phyloP scores from a whole-genome alignment of 2,113 vertebrate genomes.

The Haemorhous mexicanus region DNA sequence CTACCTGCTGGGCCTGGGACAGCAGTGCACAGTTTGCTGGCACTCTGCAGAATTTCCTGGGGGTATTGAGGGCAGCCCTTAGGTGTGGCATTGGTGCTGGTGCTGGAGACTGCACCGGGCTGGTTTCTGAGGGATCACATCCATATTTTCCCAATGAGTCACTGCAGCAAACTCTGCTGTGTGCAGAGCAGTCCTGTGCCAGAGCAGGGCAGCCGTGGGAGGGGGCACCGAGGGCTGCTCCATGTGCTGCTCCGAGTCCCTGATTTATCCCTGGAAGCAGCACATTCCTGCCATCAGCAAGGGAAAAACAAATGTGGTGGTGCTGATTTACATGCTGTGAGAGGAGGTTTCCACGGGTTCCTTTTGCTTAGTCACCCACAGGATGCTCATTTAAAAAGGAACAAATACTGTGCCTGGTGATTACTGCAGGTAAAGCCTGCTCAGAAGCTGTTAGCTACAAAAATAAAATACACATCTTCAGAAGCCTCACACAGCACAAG shows the following conservation, averaged over 20 bases:
- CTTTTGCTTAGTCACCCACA: not conserved
- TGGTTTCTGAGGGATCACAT: not conserved
- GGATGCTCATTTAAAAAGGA: not conserved
- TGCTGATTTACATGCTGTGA: not conserved
- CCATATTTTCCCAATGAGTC: not conserved
- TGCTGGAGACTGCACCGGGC: accelerated
- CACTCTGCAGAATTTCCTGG: not conserved
- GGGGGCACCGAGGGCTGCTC: not conserved
- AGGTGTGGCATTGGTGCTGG: accelerated
- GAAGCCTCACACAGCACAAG: not conserved
- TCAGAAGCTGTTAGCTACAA: not conserved
- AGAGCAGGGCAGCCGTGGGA: not conserved
- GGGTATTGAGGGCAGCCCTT: accelerated
- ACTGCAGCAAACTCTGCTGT: accelerated
- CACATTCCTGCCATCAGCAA: not conserved
- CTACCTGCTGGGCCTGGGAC: not conserved
- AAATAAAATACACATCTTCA: not conserved
- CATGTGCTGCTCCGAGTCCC: accelerated
- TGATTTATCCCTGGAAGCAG: not conserved
- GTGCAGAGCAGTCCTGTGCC: accelerated
- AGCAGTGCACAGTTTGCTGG: accelerated
- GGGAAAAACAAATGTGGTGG: not conserved
- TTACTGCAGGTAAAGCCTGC: not conserved
- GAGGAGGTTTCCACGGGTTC: not conserved
- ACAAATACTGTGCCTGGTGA: not conserved